These are phyloP conservation scores for Ommatoiulus sabulosus DNA, from an alignment of 2,888 invertebrate genomes.

Conservation along the genomic window DNA sequence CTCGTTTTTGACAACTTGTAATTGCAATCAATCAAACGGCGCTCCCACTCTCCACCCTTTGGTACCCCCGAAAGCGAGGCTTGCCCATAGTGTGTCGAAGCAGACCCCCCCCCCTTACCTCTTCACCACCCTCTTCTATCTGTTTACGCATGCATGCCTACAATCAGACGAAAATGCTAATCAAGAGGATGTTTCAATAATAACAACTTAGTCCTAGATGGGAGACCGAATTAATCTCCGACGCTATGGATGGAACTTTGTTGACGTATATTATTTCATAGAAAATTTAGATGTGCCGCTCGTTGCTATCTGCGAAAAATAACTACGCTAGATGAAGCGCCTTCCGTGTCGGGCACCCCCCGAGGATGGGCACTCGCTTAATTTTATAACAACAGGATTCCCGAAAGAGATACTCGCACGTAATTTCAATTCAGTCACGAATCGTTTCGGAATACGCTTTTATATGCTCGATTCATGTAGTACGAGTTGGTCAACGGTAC, in stretches of 20 bases:
- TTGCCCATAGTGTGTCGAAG: neutral
- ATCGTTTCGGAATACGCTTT: no score
- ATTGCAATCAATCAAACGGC: slow-evolving; percentile 43
- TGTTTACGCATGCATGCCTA: slow-evolving; percentile 43
- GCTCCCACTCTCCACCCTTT: slow-evolving; percentile 33
- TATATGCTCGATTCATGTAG: no score
- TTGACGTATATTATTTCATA: neutral
- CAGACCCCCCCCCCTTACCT: neutral
- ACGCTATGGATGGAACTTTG: slow-evolving; percentile 10
- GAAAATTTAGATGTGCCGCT: neutral
- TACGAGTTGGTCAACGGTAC: no score
- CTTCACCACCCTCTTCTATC: neutral
- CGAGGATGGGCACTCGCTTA: neutral
- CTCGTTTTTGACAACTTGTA: slow-evolving; percentile 43
- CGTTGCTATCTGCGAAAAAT: neutral
- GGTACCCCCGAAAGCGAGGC: neutral
- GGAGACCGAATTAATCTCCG: slow-evolving; percentile 40
- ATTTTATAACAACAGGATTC: no score
- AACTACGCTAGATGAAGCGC: neutral
- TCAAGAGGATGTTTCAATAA: slow-evolving; percentile 40
- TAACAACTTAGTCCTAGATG: slow-evolving; percentile 43
- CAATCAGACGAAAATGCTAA: slow-evolving; percentile 43
- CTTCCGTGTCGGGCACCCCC: slow-evolving; percentile 13
- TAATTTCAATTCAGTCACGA: no score
- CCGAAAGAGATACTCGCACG: no score